Evolutionary conservation across 1,140 invertebrate genomes (phyloP).

Genomic region (Zaprionus vittiger): DNA sequence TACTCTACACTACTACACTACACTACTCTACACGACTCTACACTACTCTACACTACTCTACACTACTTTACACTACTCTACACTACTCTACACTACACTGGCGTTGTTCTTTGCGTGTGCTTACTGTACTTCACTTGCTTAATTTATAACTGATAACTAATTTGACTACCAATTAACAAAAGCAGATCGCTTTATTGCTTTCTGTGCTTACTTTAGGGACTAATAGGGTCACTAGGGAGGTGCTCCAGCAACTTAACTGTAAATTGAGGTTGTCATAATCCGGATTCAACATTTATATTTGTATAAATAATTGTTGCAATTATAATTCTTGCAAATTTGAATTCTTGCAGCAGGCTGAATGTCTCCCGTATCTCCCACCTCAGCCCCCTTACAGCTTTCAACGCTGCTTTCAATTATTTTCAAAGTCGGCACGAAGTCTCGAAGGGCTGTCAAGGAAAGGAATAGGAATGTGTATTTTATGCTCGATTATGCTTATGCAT

Average conservation of each 20-base stretch:
- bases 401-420: neutral
- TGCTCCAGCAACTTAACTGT: neutral
- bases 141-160: neutral
- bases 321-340: neutral
- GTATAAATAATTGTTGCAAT: slow-evolving; percentile 2
- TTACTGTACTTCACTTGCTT: neutral
- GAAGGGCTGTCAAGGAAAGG: neutral
- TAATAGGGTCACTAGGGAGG: neutral
- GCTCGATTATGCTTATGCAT: neutral
- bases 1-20: no score
- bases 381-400: neutral
- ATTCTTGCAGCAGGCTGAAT: neutral
- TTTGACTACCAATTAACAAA: neutral
- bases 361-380: neutral
- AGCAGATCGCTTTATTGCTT: neutral
- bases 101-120: no score
- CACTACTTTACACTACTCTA: no score
- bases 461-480: neutral
- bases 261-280: slow-evolving; percentile 3
- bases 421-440: neutral
- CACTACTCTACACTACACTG: no score
- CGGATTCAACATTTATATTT: neutral
- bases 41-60: no score
- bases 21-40: no score
- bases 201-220: neutral